These are phyloP conservation scores for Acronicta alni DNA, from an alignment of 2,888 invertebrate species.

Conservation along the genomic window DNA sequence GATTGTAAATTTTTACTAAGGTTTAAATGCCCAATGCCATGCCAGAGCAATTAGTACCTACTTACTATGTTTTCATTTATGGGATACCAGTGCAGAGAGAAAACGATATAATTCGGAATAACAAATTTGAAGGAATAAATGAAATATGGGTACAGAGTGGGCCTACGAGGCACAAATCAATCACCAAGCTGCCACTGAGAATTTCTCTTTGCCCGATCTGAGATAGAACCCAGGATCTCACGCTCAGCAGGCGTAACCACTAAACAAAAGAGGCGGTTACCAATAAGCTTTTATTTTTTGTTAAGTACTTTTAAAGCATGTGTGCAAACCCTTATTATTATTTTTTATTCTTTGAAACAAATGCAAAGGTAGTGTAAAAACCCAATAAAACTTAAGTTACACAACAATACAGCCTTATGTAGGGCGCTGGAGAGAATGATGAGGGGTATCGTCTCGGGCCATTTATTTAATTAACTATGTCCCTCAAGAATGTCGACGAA, in stretches of 20 bases:
- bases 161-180: no score
- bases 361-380: constrained; percentile 54
- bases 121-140: no score
- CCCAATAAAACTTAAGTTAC: constrained; percentile 55
- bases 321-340: constrained; percentile 40
- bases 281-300: neutral
- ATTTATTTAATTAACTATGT: constrained; percentile 80
- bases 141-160: no score
- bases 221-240: no score
- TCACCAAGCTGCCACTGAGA: no score
- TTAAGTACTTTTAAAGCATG: constrained; percentile 19
- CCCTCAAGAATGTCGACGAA: constrained; percentile 56
- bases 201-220: no score
- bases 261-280: no score
- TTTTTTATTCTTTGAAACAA: constrained; percentile 35
- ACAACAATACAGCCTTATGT: constrained; percentile 57
- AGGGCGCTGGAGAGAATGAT: constrained; percentile 65
- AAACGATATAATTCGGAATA: no score
- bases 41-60: neutral
- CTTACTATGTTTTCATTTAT: no score
- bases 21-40: no score
- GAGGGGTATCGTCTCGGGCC: constrained; percentile 64
- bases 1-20: neutral
- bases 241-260: no score
- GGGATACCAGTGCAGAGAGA: no score